A percentile compares a stretch with the other conserved stretches of the same genome.
Conservation (phyloP, 2,888 invertebrate species). For the Emmelina monodactyla region DNA sequence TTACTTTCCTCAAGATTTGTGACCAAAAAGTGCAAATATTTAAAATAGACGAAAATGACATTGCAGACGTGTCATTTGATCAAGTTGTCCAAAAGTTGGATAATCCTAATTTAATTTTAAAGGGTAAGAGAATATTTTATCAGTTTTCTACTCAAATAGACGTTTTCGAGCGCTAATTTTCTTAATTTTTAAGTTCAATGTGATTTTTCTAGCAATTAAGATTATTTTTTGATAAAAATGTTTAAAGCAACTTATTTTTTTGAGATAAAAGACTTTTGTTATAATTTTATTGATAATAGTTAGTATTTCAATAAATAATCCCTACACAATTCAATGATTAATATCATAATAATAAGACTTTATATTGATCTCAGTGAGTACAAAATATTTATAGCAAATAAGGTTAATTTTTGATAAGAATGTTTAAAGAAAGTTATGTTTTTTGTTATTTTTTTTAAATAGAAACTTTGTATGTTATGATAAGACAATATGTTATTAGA, state of each 20-base stretch:
- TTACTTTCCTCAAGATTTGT: slow-evolving; percentile 10
- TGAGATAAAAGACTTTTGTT: background rate
- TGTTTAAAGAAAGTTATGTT: slow-evolving; percentile 5
- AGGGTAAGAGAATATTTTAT: too few relatives aligned
- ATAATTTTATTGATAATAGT: background rate
- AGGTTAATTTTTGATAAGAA: slow-evolving; percentile 5
- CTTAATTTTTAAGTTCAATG: background rate
- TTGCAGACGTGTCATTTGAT: too few relatives aligned
- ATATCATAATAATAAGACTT: background rate
- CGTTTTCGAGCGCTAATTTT: slow-evolving; percentile 2
- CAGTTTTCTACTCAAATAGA: slow-evolving; percentile 4
- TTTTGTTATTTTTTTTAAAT: slow-evolving; percentile 5
- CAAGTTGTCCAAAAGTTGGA: too few relatives aligned
- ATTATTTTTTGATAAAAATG: background rate
- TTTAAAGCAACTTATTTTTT: background rate
- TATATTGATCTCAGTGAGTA: slow-evolving; percentile 5
- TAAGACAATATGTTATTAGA: slow-evolving; percentile 2
- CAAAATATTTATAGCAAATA: slow-evolving; percentile 5
- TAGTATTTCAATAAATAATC: background rate
- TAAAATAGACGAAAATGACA: slow-evolving; percentile 6
- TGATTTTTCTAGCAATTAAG: background rate
- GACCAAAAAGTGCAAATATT: slow-evolving; percentile 5
- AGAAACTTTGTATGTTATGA: slow-evolving; percentile 4
- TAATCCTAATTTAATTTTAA: too few relatives aligned
- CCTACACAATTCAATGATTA: background rate